phyloP scores from a whole-genome alignment of 2,888 invertebrate genomes.

The Leucania comma region DNA sequence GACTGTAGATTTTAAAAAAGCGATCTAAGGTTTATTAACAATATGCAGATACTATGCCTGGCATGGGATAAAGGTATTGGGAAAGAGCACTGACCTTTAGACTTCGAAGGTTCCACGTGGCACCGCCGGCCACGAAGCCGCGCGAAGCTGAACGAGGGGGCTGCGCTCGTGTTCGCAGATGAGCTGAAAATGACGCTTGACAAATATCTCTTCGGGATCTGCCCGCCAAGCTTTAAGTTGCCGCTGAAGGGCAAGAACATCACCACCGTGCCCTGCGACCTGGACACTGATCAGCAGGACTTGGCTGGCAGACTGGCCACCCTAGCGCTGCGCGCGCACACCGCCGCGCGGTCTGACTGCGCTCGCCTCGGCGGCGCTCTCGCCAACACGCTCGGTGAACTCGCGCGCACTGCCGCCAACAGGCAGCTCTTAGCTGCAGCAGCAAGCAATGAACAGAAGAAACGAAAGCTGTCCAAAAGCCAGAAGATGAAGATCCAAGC shows the following conservation, averaged over 20 bases:
- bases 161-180: slow-evolving; percentile 84
- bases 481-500: slow-evolving; percentile 87
- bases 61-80: too few species aligned
- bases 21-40: too few species aligned
- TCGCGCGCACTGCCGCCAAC: slow-evolving; percentile 83
- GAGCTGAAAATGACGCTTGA: slow-evolving; percentile 84
- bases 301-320: slow-evolving; percentile 85
- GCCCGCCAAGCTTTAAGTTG: slow-evolving; percentile 85
- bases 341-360: slow-evolving; percentile 83
- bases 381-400: slow-evolving; percentile 86
- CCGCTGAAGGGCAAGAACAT: slow-evolving; percentile 77
- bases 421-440: slow-evolving; percentile 73
- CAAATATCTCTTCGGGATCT: slow-evolving; percentile 84
- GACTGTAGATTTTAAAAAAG: too few species aligned
- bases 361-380: slow-evolving; percentile 81
- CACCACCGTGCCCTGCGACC: slow-evolving; percentile 77
- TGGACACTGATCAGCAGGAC: slow-evolving; percentile 83
- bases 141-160: slow-evolving; percentile 75
- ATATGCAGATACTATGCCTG: too few species aligned
- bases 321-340: slow-evolving; percentile 82
- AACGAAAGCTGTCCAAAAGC: slow-evolving; percentile 86
- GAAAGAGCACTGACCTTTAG: too few species aligned
- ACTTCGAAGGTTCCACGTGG: too few species aligned
- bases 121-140: too few species aligned
- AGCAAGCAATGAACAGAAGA: slow-evolving; percentile 77